These are phyloP conservation scores for Argopecten irradians DNA, from an alignment of 1,140 invertebrate species.

Conservation along the genomic window DNA sequence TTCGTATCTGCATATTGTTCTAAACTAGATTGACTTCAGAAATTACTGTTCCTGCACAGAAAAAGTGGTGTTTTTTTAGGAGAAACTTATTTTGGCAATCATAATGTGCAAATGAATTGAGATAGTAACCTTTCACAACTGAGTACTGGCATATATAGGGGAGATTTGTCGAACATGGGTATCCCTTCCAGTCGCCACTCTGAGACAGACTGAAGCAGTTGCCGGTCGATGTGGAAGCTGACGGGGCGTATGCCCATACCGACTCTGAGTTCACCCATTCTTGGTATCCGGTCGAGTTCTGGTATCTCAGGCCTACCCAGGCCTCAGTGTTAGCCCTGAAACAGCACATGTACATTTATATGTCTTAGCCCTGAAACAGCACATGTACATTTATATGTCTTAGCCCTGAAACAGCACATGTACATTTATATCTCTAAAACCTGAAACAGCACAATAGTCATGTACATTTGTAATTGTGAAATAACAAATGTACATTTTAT, in stretches of 20 bases:
- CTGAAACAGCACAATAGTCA: background rate
- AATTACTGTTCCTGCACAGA: too few species aligned
- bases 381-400: background rate
- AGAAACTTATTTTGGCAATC: background rate
- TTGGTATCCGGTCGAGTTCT: constrained; percentile 31
- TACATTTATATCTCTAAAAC: background rate
- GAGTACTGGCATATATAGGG: constrained; percentile 46
- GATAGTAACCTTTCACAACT: constrained; percentile 33
- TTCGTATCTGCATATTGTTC: background rate
- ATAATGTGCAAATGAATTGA: background rate
- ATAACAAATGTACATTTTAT: too few species aligned
- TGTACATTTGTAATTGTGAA: background rate
- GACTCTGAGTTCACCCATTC: constrained; percentile 40
- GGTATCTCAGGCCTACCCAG: constrained; percentile 47
- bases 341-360: background rate
- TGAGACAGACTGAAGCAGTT: constrained; percentile 41
- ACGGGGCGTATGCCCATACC: constrained; percentile 28
- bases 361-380: background rate
- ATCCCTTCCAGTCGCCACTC: constrained; percentile 29
- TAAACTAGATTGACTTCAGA: background rate
- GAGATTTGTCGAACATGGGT: constrained; percentile 25
- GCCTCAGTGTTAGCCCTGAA: constrained; percentile 9
- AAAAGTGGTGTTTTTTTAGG: background rate
- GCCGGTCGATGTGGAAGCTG: background rate
- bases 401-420: background rate